Evolutionary conservation across 2,113 vertebrate genomes (phyloP), one percentile per base, ranked within the genome.

Genomic region (Triplophysa siluroides): DNA sequence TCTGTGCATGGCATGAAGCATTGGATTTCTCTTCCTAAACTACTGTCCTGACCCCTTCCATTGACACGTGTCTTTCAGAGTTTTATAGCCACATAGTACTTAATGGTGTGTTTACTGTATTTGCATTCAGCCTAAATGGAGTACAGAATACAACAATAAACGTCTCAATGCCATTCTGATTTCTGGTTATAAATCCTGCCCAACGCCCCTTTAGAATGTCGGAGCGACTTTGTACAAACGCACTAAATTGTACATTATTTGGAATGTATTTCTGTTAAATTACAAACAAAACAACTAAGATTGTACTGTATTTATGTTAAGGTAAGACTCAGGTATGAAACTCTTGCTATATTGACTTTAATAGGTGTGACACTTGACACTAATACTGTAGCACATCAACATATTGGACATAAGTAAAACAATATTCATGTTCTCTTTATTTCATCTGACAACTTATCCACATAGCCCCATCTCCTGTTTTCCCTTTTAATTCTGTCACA

Each of bases 71-170:
- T 78, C 88, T 90, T 88, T 89, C 23, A 50, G 45, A 88, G 79
- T 79, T 88, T 88, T 91, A 91, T 87, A 67, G 73, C 87, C 91
- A 88, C 84, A 92, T 93, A 92, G 93, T 96, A 94, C 95, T 96
- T 91, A 79, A 94, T 97, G 95, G 93, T 94, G 94, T 76, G 93
- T 93, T 96, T 96, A 94, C 93, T 96, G 96, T 95, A 95, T 93
- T 95, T 95, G 95, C 95, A 96, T 92, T 96, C 93, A 93, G 93
- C 95, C 92, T 94, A 93, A 95, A 96, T 96, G 94, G 94, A 95
- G 95, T 96, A 90, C 88, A 90, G 89, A 86, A 89, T 86, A 86
- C 90, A 90, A 91, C 94, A 98, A 97, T 97, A 97, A 96, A 96
- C 94, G 91, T 91, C 85, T 90, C 85, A 83, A 85, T 91, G 88